Conservation (phyloP, 2,797 vertebrate genomes). For the Scleropages formosus region DNA sequence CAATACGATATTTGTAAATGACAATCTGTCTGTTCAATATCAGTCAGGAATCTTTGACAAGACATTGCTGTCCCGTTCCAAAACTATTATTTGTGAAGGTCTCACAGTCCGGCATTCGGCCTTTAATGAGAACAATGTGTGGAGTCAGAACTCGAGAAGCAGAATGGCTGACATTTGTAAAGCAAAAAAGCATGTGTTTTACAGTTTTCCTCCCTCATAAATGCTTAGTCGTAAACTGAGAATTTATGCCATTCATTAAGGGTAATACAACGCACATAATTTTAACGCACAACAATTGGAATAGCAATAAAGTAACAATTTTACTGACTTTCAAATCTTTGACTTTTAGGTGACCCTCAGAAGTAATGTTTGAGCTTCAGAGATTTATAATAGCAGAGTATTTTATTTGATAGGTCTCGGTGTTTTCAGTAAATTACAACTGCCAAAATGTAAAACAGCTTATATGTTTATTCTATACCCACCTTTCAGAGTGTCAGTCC, state of each 20-base stretch:
- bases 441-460: conserved; percentile 74
- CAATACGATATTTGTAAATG: conserved; percentile 9
- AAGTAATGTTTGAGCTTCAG: conserved; percentile 58
- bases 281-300: conserved; percentile 78
- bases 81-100: conserved; percentile 54
- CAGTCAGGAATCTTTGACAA: conserved; percentile 57
- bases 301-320: conserved; percentile 76
- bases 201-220: conserved; percentile 71
- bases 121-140: conserved; percentile 72
- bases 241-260: conserved; percentile 81
- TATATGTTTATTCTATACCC: conserved; percentile 69
- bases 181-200: conserved; percentile 77
- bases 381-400: conserved; percentile 67
- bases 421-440: conserved; percentile 73
- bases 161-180: conserved; percentile 70
- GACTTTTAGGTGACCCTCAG: conserved; percentile 72
- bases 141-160: conserved; percentile 65
- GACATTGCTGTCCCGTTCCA: conserved; percentile 56
- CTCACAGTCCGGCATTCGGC: neutral
- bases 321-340: conserved; percentile 75
- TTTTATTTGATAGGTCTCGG: conserved; percentile 64
- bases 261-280: conserved; percentile 81
- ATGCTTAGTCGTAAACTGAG: conserved; percentile 72
- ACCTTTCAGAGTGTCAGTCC: conserved; percentile 69
- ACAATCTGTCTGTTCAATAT: conserved; percentile 66